Conservation (phyloP, 2,888 invertebrate species). For the Xiphydria camelus region DNA sequence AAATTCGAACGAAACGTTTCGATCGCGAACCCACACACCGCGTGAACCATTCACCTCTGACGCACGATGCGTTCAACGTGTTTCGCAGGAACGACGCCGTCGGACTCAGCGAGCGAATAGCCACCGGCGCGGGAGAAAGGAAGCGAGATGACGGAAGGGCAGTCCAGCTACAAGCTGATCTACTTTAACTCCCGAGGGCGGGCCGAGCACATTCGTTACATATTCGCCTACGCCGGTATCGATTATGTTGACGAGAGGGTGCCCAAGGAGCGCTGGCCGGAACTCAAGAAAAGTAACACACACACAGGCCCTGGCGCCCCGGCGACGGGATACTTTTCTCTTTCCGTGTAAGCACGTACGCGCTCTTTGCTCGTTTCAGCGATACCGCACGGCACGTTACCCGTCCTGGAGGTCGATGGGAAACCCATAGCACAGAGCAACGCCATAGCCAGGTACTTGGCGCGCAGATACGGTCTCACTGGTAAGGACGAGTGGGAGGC, state of each 20-base stretch:
- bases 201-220: conserved; percentile 63
- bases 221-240: conserved; percentile 63
- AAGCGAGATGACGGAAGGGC: conserved; percentile 37
- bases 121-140: too few relatives aligned
- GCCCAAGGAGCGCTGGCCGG: conserved; percentile 61
- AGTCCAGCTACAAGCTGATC: conserved; percentile 60
- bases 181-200: conserved; percentile 65
- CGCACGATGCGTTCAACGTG: too few relatives aligned
- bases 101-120: too few relatives aligned
- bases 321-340: too few relatives aligned
- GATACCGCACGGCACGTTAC: conserved; percentile 64
- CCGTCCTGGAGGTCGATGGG: conserved; percentile 65
- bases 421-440: conserved; percentile 62
- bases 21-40: too few relatives aligned
- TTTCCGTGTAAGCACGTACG: too few relatives aligned
- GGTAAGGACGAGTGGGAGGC: conserved; percentile 64
- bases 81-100: too few relatives aligned
- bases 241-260: conserved; percentile 63
- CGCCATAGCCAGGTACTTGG: conserved; percentile 64
- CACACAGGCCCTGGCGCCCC: too few relatives aligned
- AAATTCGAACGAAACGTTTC: too few relatives aligned
- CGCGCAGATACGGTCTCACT: conserved; percentile 60
- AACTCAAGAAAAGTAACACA: conserved; percentile 61
- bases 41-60: too few relatives aligned
- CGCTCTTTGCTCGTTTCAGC: conserved; percentile 53